These are phyloP conservation scores for Mormyrops attenuatus DNA, from an alignment of 2,797 vertebrate species.

Conservation along the genomic window DNA sequence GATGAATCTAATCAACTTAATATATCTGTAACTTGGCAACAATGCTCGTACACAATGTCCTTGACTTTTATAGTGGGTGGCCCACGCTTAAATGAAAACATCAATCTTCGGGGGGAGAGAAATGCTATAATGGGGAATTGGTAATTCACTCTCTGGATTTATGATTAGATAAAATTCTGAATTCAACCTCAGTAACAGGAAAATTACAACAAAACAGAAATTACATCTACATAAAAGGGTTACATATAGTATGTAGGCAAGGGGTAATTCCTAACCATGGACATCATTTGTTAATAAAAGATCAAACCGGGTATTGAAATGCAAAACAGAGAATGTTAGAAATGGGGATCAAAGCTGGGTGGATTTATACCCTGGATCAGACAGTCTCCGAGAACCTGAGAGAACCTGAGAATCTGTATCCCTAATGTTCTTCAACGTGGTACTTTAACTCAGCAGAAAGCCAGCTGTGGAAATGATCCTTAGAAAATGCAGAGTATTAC, in stretches of 20 bases:
- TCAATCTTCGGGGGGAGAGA: not conserved
- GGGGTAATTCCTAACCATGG: no score
- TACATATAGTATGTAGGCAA: not conserved
- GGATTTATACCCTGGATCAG: not conserved
- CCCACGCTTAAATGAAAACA: not conserved
- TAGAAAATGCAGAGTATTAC: not conserved
- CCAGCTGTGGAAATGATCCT: not conserved
- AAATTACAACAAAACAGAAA: not conserved
- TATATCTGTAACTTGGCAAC: not conserved
- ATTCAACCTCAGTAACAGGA: not conserved
- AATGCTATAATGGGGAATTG: not conserved
- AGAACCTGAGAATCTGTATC: no score
- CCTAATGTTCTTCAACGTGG: not conserved
- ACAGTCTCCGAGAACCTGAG: not conserved
- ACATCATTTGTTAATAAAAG: not conserved
- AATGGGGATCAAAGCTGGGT: not conserved
- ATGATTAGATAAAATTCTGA: not conserved
- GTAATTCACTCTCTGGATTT: not conserved
- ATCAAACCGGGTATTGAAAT: not conserved
- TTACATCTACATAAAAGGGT: not conserved
- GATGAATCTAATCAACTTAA: not conserved
- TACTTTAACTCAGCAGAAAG: not conserved
- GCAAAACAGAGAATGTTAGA: not conserved
- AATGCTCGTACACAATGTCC: not conserved
- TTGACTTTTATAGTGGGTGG: not conserved